Percentiles rank a stretch among this genome's conserved stretches.
Conservation (phyloP, 2,797 vertebrate genomes). For the Pachyuromys duprasi region DNA sequence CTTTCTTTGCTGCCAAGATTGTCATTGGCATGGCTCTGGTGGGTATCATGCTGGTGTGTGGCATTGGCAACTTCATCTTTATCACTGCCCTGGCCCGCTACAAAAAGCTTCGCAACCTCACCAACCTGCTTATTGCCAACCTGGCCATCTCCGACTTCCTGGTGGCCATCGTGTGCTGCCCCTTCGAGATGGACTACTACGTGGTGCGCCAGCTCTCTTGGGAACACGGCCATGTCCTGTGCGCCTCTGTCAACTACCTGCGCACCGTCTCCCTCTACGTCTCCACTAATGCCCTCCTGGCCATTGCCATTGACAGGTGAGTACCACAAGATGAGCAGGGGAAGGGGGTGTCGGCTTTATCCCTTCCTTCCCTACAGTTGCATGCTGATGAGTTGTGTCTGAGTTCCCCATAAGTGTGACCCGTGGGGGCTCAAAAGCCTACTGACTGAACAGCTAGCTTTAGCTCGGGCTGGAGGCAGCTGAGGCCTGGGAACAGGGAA, state of each 20-base stretch:
- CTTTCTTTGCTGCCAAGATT: conserved; percentile 95
- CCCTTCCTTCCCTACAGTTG: background rate
- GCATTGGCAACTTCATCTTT: conserved; percentile 96
- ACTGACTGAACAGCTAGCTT: background rate
- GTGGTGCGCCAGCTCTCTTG: conserved; percentile 97
- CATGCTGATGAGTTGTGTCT: background rate
- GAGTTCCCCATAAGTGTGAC: background rate
- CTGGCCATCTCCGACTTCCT: conserved; percentile 97
- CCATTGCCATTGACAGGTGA: conserved; percentile 97
- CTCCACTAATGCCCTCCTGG: conserved; percentile 97
- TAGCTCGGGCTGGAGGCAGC: background rate
- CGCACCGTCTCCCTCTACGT: conserved; percentile 96
- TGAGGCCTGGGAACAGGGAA: background rate
- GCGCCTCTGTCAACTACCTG: conserved; percentile 96
- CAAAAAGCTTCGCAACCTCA: conserved; percentile 97
- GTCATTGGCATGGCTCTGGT: conserved; percentile 93
- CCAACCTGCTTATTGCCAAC: conserved; percentile 97
- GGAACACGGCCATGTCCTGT: conserved; percentile 95
- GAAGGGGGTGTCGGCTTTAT: background rate
- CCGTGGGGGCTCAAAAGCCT: background rate
- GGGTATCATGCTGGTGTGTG: conserved; percentile 97
- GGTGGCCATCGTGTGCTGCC: conserved; percentile 97
- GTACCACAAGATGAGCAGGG: background rate
- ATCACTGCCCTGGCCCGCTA: conserved; percentile 93
- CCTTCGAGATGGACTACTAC: conserved; percentile 98